Percentiles rank a stretch among this genome's conserved stretches.
phyloP scores from a whole-genome alignment of 2,888 invertebrate genomes.

The Lamellibrachia satsuma region DNA sequence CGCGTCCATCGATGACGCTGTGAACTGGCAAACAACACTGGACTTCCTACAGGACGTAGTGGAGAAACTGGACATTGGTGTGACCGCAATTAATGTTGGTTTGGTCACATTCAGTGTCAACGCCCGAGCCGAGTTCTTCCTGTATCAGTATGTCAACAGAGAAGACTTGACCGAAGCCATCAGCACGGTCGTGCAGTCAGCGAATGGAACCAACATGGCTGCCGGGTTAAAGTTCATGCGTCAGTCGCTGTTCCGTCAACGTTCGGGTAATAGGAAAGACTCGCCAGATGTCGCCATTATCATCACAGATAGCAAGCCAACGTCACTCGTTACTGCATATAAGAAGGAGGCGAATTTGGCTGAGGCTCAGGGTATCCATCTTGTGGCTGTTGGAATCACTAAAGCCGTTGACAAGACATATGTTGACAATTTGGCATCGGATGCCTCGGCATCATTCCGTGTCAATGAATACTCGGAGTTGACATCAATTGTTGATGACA shows the following conservation, averaged over 20 bases:
- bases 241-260: constrained; percentile 19
- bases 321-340: not conserved
- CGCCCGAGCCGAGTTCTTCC: constrained; percentile 23
- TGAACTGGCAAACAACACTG: constrained; percentile 13
- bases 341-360: constrained; percentile 23
- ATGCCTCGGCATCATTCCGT: not conserved
- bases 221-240: constrained; percentile 19
- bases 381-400: constrained; percentile 19
- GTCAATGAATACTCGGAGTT: not conserved
- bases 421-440: not conserved
- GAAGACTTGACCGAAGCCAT: not conserved
- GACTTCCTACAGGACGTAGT: constrained; percentile 25
- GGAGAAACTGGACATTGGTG: constrained; percentile 21
- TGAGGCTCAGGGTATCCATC: constrained; percentile 18
- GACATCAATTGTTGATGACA: not conserved
- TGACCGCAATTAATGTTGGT: constrained; percentile 14
- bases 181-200: not conserved
- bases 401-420: not conserved
- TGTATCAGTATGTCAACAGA: constrained; percentile 20
- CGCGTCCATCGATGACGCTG: not conserved
- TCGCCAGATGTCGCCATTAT: constrained; percentile 23
- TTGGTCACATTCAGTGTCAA: constrained; percentile 3
- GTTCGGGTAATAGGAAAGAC: not conserved
- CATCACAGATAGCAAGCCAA: constrained; percentile 14
- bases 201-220: constrained; percentile 17